Percentiles rank a stretch among this genome's conserved stretches.
Evolutionary conservation across 2,888 invertebrate species (phyloP).

Genomic region (Trisateles emortualis): DNA sequence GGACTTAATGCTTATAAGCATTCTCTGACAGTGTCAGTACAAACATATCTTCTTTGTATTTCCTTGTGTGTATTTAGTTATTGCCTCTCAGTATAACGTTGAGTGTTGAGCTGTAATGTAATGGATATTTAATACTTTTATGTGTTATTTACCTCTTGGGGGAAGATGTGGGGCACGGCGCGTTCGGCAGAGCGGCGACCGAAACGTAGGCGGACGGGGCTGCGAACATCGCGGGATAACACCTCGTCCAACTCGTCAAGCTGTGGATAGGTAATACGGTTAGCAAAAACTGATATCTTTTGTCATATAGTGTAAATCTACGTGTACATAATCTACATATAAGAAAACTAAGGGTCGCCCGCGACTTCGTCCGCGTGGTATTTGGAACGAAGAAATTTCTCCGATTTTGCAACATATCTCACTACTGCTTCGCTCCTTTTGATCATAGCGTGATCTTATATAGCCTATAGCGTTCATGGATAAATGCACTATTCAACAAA

Average conservation of each 20-base stretch:
- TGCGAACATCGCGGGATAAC: slow-evolving; percentile 74
- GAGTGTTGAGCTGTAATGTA: not conserved
- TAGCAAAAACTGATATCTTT: not conserved
- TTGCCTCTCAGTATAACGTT: not conserved
- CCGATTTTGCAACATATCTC: too few relatives aligned
- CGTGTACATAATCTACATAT: too few relatives aligned
- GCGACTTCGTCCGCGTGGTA: too few relatives aligned
- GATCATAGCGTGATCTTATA: too few relatives aligned
- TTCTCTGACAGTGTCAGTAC: not conserved
- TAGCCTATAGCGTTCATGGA: too few relatives aligned
- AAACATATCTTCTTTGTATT: not conserved
- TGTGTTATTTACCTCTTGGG: slow-evolving; percentile 70
- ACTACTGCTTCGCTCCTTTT: too few relatives aligned
- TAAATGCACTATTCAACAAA: too few relatives aligned
- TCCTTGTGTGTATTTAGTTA: not conserved
- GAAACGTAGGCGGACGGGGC: slow-evolving; percentile 82
- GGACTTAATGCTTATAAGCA: not conserved
- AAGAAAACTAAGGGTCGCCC: too few relatives aligned
- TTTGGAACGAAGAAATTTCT: too few relatives aligned
- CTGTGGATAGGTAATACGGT: slow-evolving; percentile 46
- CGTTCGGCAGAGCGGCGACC: slow-evolving; percentile 82
- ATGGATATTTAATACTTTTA: not conserved
- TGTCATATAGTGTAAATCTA: not conserved
- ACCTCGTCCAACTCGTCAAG: slow-evolving; percentile 80
- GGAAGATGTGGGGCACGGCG: slow-evolving; percentile 81